Base-by-base conservation (phyloP, 2,888 invertebrate species). In the Xestobium rufovillosum region DNA sequence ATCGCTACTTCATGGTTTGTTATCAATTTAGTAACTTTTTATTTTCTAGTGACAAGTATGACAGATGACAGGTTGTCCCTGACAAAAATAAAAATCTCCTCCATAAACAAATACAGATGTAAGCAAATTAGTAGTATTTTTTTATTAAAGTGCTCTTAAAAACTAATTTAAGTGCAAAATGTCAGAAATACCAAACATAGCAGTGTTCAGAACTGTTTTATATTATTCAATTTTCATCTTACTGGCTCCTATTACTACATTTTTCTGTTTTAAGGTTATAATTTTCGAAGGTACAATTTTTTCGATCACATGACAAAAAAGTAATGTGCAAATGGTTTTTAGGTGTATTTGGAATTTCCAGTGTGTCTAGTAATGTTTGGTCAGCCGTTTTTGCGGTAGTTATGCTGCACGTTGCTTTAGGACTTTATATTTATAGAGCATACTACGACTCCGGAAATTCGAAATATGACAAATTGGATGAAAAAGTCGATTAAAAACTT, bases 151-250 rank as follows among this genome's bases (percentile, higher is more conserved):
- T n/a, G n/a, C n/a, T n/a, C n/a, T n/a, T n/a, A n/a, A n/a, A n/a
- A n/a, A n/a, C n/a, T n/a, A n/a, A n/a, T n/a, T n/a, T n/a, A n/a
- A n/a, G n/a, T n/a, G n/a, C n/a, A n/a, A n/a, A 33, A 47, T 49
- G 49, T 41, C 38, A 76, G 78, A 78, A 56, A 56, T 73, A 58
- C 72, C 78, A 44, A 85, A 84, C 61, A 73, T 80, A 51, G 75
- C 76, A 59, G 73, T 82, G 4, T 86, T 88, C 61, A 77, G 72
- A 61, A 81, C 80, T 46, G 83, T 86, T 32, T 74, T 88, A 42
- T 75, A 76, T 53, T 84, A 88, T 63, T 82, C 80, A 61, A 65
- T 83, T 37, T 69, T 84, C 40, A 85, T 88, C 51, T 78, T 88
- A 42, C 71, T 80, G 32, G 72, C 84, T 42, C 88, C 88, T 14